Evolutionary conservation across 2,797 vertebrate species (phyloP).

Genomic region (Heliangelus exortis): DNA sequence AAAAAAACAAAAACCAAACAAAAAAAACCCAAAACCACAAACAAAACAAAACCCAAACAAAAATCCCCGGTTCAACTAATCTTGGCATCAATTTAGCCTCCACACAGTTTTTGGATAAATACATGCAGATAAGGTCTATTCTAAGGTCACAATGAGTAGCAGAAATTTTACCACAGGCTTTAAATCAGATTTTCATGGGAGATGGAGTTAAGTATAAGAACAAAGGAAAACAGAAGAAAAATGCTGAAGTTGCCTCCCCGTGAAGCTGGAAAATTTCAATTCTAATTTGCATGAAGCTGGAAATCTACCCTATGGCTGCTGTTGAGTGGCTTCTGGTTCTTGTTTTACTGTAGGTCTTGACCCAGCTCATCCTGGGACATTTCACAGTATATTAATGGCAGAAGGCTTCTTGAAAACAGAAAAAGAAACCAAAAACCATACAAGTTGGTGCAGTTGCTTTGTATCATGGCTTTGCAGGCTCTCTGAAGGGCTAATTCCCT

Average conservation of each 20-base stretch:
- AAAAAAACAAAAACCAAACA: no score
- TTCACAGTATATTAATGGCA: neutral
- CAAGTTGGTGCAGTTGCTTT: neutral
- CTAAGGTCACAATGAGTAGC: neutral
- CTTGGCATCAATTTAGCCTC: neutral
- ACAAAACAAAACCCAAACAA: no score
- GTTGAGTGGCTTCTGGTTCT: neutral
- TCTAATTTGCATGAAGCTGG: neutral
- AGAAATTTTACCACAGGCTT: neutral
- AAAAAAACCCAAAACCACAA: no score
- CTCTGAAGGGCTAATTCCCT: neutral
- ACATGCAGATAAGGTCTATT: neutral
- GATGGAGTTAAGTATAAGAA: neutral
- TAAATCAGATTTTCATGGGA: neutral
- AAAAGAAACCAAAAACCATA: neutral
- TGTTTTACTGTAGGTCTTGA: neutral
- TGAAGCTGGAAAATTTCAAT: neutral
- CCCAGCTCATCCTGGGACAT: neutral
- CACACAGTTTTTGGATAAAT: neutral
- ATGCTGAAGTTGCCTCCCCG: neutral
- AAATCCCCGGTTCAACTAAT: neutral
- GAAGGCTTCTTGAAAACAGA: neutral
- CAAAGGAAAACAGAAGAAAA: neutral
- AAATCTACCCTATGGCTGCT: neutral
- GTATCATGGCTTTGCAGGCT: neutral